A percentile compares a stretch with the other conserved stretches of the same genome.
phyloP scores from a whole-genome alignment of 2,888 invertebrate genomes.

The Diarsia brunnea region DNA sequence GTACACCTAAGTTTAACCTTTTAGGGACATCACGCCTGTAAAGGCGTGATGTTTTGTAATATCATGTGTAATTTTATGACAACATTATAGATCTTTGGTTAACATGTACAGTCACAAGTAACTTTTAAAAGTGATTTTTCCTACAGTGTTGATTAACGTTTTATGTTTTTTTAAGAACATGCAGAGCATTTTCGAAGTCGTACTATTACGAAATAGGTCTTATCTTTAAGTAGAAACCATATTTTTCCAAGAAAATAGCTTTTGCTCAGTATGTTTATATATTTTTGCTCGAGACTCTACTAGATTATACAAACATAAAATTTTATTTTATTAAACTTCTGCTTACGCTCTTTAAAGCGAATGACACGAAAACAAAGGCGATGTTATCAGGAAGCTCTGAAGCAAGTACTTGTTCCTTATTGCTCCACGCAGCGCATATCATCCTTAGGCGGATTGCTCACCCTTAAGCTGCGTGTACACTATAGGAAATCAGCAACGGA shows the following conservation, averaged over 20 bases:
- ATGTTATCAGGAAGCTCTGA: constrained; percentile 14
- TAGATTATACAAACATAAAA: not conserved
- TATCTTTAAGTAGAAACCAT: no score
- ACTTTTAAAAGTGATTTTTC: no score
- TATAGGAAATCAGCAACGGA: not conserved
- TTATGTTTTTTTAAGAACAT: no score
- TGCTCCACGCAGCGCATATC: constrained; percentile 59
- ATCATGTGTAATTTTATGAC: not conserved
- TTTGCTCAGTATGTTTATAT: no score
- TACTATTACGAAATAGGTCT: no score
- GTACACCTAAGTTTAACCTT: not conserved
- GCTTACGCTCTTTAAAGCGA: not conserved
- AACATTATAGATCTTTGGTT: not conserved
- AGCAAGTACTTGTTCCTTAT: constrained; percentile 54
- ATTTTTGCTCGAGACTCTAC: no score
- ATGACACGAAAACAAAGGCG: constrained; percentile 28
- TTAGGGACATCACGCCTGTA: not conserved
- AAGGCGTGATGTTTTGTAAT: not conserved
- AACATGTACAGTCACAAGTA: no score
- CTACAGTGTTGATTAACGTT: no score
- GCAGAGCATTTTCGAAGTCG: no score
- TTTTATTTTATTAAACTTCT: not conserved
- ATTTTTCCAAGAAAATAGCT: no score
- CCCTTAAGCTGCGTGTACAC: constrained; percentile 26
- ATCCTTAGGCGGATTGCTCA: constrained; percentile 55